These are phyloP conservation scores for Caradrina kadenii DNA, from an alignment of 2,888 invertebrate species.

Conservation along the genomic window DNA sequence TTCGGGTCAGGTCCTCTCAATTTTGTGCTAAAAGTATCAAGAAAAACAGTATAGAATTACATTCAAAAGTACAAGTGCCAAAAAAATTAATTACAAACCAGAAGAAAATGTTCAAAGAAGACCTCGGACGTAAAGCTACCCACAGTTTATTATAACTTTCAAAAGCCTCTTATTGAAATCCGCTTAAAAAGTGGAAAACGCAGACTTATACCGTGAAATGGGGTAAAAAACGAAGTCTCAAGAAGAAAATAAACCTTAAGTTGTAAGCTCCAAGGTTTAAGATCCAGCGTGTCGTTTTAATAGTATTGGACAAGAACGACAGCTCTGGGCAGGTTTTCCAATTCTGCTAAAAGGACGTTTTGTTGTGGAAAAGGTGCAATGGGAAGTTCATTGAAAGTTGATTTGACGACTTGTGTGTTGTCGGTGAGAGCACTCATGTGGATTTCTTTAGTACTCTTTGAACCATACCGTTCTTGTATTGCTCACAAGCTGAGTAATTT, in stretches of 20 bases:
- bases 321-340: slow-evolving; percentile 46
- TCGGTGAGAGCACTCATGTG: slow-evolving; percentile 40
- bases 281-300: slow-evolving; percentile 18
- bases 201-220: slow-evolving; percentile 57
- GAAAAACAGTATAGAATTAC: slow-evolving; percentile 19
- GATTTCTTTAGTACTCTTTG: slow-evolving; percentile 18
- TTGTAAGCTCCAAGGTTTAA: accelerated
- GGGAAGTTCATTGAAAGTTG: slow-evolving; percentile 43
- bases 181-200: slow-evolving; percentile 66
- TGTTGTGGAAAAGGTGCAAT: slow-evolving; percentile 49
- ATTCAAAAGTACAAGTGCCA: slow-evolving; percentile 19
- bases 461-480: slow-evolving; percentile 9
- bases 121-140: slow-evolving; percentile 47
- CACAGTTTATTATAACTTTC: slow-evolving; percentile 71
- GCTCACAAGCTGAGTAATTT: background rate
- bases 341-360: slow-evolving; percentile 58
- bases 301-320: slow-evolving; percentile 42
- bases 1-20: background rate
- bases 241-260: slow-evolving; percentile 33
- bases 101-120: slow-evolving; percentile 49
- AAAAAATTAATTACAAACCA: slow-evolving; percentile 34
- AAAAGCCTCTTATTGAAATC: slow-evolving; percentile 70
- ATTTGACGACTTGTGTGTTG: slow-evolving; percentile 44
- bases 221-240: slow-evolving; percentile 47
- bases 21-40: slow-evolving; percentile 19